Base-by-base conservation (phyloP, 2,113 vertebrate species). In the Athene noctua region DNA sequence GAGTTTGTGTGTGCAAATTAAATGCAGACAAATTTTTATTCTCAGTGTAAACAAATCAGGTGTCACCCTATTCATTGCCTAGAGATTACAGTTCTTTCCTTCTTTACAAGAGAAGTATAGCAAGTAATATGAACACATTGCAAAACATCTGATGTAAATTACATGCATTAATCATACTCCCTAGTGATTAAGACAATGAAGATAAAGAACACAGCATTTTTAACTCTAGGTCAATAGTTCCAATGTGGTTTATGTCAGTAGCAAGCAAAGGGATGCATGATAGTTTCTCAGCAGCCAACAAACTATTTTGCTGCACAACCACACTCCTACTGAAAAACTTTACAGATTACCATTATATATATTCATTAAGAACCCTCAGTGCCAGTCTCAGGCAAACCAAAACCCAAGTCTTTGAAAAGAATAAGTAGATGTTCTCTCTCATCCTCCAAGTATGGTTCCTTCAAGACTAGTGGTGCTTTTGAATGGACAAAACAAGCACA, bases 111-210 rank as follows among this genome's bases (percentile, higher is more conserved):
- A 46, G 13, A 79, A 65, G 6, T 40, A 30, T 36, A 80, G 57
- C 9, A 92, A 90, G 67, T 46, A 83, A 92, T 21, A 84, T 4
- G 27, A 96, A 51, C 32, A 62, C 27, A 51, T 1, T 47, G 55
- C 46, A 95, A 78, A 91, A 92, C 26, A 89, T 86, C 46, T 84
- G 47, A 96, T 91, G 36, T 74, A 86, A 84, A 29, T 91, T 74
- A 78, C 15, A 80, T 42, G 17, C 72, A 71, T 74, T 89, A 86
- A 26, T 94, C 71, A 74, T 47, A 62, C 22, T 90, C 72, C 36
- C 55, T 22, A 14, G 20, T 59, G 67, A 86, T 63, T 85, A 86
- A 88, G 25, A 86, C 40, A 93, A 96, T 75, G 75, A 89, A 73
- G 63, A 90, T 70, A 88, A 79, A 88, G 59, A 90, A 88, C 36